These are phyloP conservation scores for Parnassius mnemosyne DNA, from an alignment of 2,888 invertebrate species.

Conservation along the genomic window DNA sequence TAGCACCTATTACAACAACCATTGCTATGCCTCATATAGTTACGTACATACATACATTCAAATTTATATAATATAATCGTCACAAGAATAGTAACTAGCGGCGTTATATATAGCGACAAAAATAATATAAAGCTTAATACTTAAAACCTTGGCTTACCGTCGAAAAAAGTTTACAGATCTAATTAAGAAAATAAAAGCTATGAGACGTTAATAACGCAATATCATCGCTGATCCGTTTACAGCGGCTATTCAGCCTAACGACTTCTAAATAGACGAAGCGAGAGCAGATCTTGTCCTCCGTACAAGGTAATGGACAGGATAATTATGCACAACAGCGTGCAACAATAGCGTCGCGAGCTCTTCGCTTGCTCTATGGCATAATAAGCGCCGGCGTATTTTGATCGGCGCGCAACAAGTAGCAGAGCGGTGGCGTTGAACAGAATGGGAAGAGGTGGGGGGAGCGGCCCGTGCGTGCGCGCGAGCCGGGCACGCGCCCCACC, in stretches of 20 bases:
- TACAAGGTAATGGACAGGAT: slow-evolving; percentile 79
- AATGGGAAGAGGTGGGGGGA: slow-evolving; percentile 49
- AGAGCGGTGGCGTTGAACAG: slow-evolving; percentile 42
- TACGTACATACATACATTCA: no score
- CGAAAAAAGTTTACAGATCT: slow-evolving; percentile 2
- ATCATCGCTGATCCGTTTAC: slow-evolving; percentile 64
- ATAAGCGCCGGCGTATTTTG: slow-evolving; percentile 77
- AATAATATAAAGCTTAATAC: no score
- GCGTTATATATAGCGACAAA: no score
- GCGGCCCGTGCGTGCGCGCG: slow-evolving; percentile 67
- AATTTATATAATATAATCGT: no score
- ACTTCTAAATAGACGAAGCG: slow-evolving; percentile 73
- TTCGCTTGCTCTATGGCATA: slow-evolving; percentile 73
- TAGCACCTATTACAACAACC: slow-evolving; percentile 30
- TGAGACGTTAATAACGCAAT: slow-evolving; percentile 61
- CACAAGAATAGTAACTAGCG: no score
- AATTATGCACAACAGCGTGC: slow-evolving; percentile 77
- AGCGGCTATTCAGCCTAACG: slow-evolving; percentile 67
- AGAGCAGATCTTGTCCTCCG: slow-evolving; percentile 66
- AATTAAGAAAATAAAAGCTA: slow-evolving; percentile 56
- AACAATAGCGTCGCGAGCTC: slow-evolving; percentile 78
- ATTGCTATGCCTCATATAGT: slow-evolving; percentile 11
- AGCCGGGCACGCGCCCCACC: slow-evolving; percentile 62
- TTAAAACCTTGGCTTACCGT: neutral
- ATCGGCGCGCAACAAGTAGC: slow-evolving; percentile 72